Evolutionary conservation across 2,888 invertebrate species (phyloP).

Genomic region (Cryptocephalus primarius): DNA sequence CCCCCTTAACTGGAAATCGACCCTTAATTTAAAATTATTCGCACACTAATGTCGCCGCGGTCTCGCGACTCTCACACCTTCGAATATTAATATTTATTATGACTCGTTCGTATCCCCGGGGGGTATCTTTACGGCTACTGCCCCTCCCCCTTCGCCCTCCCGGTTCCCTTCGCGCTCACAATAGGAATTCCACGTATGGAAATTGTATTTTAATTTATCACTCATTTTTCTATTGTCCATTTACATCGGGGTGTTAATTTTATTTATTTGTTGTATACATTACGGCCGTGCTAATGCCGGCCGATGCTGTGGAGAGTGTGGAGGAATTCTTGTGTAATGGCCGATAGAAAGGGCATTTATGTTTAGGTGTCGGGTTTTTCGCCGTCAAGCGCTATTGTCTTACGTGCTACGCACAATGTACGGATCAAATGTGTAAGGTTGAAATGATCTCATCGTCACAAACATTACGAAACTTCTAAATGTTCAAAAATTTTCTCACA

Average conservation of each 20-base stretch:
- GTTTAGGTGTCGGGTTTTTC: no score
- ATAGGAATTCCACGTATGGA: constrained; percentile 36
- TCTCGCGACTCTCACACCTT: constrained; percentile 27
- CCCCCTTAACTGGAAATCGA: no score
- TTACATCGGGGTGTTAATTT: constrained; percentile 32
- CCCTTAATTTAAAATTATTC: no score
- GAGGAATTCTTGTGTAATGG: no score
- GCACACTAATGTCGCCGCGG: no score
- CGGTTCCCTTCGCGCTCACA: constrained; percentile 16
- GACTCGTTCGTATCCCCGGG: constrained; percentile 32
- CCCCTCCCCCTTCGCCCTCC: constrained; percentile 28
- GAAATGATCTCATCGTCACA: no score
- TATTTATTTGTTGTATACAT: constrained; percentile 35
- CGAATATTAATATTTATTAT: constrained; percentile 39
- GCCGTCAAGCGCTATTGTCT: no score
- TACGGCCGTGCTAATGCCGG: constrained; percentile 16
- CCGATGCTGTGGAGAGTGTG: not conserved
- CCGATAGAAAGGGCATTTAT: no score
- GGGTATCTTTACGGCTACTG: constrained; percentile 36
- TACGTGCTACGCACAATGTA: no score
- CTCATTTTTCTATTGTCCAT: constrained; percentile 36
- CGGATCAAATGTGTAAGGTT: no score
- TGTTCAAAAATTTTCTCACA: no score
- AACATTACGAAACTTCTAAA: no score
- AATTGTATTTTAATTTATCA: constrained; percentile 37